Evolutionary conservation across 2,113 vertebrate species (phyloP).

Genomic region (Indri indri): DNA sequence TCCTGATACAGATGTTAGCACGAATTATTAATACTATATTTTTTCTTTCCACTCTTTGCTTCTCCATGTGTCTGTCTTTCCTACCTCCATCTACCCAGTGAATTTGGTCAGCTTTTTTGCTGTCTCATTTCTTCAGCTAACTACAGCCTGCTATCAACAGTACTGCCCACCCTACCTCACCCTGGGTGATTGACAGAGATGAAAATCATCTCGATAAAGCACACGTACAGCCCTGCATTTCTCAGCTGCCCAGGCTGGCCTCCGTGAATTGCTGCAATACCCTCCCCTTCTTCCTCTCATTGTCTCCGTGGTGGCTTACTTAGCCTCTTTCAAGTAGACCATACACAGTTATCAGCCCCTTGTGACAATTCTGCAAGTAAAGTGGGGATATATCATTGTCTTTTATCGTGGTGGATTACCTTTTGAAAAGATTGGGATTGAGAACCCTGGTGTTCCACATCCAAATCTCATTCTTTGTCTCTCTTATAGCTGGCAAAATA

Average conservation of each 20-base stretch:
- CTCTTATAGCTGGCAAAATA: neutral
- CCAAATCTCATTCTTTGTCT: neutral
- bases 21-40: neutral
- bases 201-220: neutral
- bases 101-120: neutral
- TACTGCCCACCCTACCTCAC: neutral
- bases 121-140: neutral
- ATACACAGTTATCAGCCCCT: neutral
- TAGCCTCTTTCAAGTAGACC: neutral
- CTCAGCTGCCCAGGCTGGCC: rapidly evolving
- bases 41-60: neutral
- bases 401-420: neutral
- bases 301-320: rapidly evolving
- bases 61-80: neutral
- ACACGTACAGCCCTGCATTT: neutral
- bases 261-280: neutral
- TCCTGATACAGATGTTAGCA: neutral
- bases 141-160: neutral
- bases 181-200: neutral
- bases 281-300: neutral
- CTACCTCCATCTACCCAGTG: neutral
- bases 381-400: neutral
- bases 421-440: neutral
- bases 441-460: neutral
- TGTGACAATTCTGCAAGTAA: neutral